These are phyloP conservation scores for Lethrus apterus DNA, from an alignment of 1,140 invertebrate genomes.

Conservation along the genomic window DNA sequence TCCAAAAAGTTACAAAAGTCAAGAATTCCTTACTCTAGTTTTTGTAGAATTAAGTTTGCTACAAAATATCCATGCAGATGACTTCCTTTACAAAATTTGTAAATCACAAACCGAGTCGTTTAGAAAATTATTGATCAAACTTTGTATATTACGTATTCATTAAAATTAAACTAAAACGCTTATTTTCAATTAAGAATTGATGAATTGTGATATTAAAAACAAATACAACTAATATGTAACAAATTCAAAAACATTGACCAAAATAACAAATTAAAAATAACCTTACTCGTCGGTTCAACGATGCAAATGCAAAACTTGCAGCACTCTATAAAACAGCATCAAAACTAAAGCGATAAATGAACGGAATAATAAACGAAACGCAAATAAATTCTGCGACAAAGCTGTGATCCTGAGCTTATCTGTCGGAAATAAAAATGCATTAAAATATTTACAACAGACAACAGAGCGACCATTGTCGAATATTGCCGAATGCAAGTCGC, in stretches of 20 bases:
- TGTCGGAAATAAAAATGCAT: slow-evolving; percentile 34
- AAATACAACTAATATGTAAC: too few relatives aligned
- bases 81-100: too few relatives aligned
- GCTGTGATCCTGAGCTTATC: slow-evolving; percentile 10
- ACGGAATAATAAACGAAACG: slow-evolving; percentile 9
- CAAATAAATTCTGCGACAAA: slow-evolving; percentile 12
- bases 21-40: too few relatives aligned
- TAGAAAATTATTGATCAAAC: too few relatives aligned
- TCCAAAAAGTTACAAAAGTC: too few relatives aligned
- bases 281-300: slow-evolving; percentile 5
- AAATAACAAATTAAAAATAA: not conserved
- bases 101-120: too few relatives aligned
- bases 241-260: not conserved
- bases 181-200: too few relatives aligned
- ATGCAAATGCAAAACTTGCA: slow-evolving; percentile 9
- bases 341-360: slow-evolving; percentile 11
- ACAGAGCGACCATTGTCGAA: slow-evolving; percentile 19
- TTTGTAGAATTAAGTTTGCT: too few relatives aligned
- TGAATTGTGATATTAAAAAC: too few relatives aligned
- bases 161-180: too few relatives aligned
- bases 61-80: too few relatives aligned
- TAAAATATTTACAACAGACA: slow-evolving; percentile 34
- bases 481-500: slow-evolving; percentile 34
- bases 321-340: slow-evolving; percentile 3
- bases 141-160: too few relatives aligned